These are phyloP conservation scores for Camponotus floridanus DNA, from an alignment of 1,140 invertebrate genomes.

Conservation along the genomic window DNA sequence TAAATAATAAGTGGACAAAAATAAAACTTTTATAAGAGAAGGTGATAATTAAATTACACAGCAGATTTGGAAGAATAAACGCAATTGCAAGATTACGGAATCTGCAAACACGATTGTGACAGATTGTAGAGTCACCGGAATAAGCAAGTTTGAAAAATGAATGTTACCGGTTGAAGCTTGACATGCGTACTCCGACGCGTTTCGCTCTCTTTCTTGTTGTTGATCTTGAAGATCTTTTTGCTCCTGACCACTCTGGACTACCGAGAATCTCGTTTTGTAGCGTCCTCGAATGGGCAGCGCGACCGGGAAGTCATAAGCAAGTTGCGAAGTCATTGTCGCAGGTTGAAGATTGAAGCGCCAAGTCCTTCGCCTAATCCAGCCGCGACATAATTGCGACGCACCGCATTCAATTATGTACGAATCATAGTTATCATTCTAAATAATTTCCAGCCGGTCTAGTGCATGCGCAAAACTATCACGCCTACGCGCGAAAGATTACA, in stretches of 20 bases:
- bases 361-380: constrained; percentile 51
- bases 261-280: constrained; percentile 40
- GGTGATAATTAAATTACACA: not conserved
- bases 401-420: constrained; percentile 48
- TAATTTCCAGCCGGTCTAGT: constrained; percentile 30
- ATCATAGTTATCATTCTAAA: constrained; percentile 57
- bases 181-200: constrained; percentile 20
- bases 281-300: constrained; percentile 25
- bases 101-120: not conserved
- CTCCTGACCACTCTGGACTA: constrained; percentile 19
- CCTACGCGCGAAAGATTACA: constrained; percentile 10
- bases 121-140: not conserved
- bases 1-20: not conserved
- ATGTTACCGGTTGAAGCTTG: constrained; percentile 33
- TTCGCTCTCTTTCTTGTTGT: constrained; percentile 48
- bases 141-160: constrained; percentile 13
- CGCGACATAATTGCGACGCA: constrained; percentile 47
- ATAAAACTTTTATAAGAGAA: not conserved
- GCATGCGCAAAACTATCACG: constrained; percentile 5
- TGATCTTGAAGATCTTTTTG: constrained; percentile 36
- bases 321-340: constrained; percentile 56
- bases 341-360: constrained; percentile 53
- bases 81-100: not conserved
- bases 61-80: not conserved
- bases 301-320: constrained; percentile 48